Evolutionary conservation across 2,113 vertebrate genomes (phyloP).

Genomic region (Grus americana): DNA sequence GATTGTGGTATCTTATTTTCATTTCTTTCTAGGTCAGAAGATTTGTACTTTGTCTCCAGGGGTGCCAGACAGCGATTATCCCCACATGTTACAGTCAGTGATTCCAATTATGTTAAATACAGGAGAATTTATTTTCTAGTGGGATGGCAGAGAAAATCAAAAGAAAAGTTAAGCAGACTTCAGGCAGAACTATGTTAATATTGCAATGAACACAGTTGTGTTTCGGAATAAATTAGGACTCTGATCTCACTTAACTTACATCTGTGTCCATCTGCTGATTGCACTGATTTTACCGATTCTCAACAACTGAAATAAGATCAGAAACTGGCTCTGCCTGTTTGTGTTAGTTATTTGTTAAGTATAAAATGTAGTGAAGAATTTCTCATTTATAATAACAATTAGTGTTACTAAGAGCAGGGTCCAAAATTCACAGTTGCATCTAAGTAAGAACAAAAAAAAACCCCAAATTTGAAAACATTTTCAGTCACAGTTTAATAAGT

Average conservation of each 20-base stretch:
- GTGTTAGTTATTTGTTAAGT: neutral
- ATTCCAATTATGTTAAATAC: constrained; percentile 15
- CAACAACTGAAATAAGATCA: neutral
- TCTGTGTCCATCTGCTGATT: neutral
- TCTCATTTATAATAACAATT: neutral
- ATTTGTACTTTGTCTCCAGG: neutral
- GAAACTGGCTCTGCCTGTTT: neutral
- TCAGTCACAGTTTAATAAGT: neutral
- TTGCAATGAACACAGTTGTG: neutral
- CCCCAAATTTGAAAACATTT: neutral
- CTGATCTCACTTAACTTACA: neutral
- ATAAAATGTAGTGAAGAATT: neutral
- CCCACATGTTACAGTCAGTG: neutral
- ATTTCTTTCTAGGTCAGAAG: constrained; percentile 24
- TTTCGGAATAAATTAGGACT: neutral
- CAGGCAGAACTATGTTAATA: neutral
- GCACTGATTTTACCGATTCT: neutral
- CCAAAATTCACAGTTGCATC: neutral
- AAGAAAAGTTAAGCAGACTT: neutral
- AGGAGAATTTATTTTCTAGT: neutral
- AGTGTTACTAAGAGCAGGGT: neutral
- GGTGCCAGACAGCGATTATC: neutral
- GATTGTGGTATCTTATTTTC: neutral
- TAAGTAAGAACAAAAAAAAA: neutral
- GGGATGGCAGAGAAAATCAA: neutral